Evolutionary conservation across 2,113 vertebrate genomes (phyloP), one percentile per base, ranked within the genome.

Genomic region (Dicentrarchus labrax): DNA sequence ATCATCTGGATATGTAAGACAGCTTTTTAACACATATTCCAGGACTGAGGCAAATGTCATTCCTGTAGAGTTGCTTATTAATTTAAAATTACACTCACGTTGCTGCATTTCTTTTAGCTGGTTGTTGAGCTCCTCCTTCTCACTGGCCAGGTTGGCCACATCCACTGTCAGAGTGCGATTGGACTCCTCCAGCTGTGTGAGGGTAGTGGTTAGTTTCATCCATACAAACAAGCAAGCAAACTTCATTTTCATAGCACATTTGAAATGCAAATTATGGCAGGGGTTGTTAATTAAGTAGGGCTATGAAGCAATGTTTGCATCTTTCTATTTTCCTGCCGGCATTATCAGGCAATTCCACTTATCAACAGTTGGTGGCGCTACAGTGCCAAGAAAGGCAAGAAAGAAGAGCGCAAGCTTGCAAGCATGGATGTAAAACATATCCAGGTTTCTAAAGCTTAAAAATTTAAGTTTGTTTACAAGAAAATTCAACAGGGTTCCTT

Each of bases 71-170:
- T 21, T 38, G 48, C 68, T 89, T 56, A 30, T 91, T 81, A 81
- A 65, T 4, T 50, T 17, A 56, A 11, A 38, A 48, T 30, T 66
- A 76, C 88, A 96, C 98, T 90, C 94, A 99, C 98, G 95, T 62
- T 99, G 98, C 88, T 97, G 97, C 54, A 93, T 71, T 54, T 97
- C 97, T 89, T 98, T 99, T 68, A 98, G 85, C 88, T 97, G 97
- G 91, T 99, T 98, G 93, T 99, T 99, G 73, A 99, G 93, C 48
- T 99, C 98, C 91, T 98, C 98, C 75, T 99, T 99, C 94, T 99
- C 98, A 69, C 94, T 97, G 78, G 98, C 97, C 86, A 99, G 96
- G 90, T 98, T 99, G 62, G 96, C 97, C 67, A 99, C 98, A 75
- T 99, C 98, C 85, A 95, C 96, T 0, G 98, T 99, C 80, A 99